phyloP scores from a whole-genome alignment of 2,888 invertebrate genomes.

The Pandemis corylana region DNA sequence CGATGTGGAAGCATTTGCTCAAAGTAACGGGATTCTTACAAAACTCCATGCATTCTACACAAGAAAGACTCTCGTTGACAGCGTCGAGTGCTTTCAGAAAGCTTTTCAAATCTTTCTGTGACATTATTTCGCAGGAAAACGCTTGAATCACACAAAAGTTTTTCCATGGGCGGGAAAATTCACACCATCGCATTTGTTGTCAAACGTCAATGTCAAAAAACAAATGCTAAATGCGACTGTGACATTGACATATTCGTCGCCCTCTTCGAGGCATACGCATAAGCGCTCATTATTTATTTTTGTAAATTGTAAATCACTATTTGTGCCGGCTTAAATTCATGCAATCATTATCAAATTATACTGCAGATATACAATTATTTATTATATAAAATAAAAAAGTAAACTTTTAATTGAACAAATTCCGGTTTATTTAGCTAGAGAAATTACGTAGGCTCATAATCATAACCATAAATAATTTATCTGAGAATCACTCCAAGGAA shows the following conservation, averaged over 20 bases:
- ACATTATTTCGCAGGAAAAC: slow-evolving; percentile 51
- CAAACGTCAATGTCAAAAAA: neutral
- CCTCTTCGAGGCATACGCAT: neutral
- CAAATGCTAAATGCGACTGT: neutral
- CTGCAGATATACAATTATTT: no score
- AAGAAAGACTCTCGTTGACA: slow-evolving; percentile 67
- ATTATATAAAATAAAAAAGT: no score
- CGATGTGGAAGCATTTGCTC: slow-evolving; percentile 74
- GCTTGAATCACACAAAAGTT: slow-evolving; percentile 1
- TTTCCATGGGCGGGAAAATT: slow-evolving; percentile 26
- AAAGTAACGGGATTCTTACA: slow-evolving; percentile 72
- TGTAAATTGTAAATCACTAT: no score
- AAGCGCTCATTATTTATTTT: neutral
- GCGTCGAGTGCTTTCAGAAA: slow-evolving; percentile 69
- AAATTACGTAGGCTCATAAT: no score
- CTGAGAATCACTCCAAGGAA: no score
- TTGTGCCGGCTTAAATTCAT: no score
- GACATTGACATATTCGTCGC: no score
- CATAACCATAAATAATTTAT: no score
- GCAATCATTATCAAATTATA: no score
- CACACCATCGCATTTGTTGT: neutral
- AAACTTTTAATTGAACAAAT: no score
- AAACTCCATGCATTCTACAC: slow-evolving; percentile 67
- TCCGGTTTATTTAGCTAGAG: no score
- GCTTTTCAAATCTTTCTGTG: slow-evolving; percentile 54